These are phyloP conservation scores for Atlantisia rogersi DNA, from an alignment of 2,113 vertebrate species.

Conservation along the genomic window DNA sequence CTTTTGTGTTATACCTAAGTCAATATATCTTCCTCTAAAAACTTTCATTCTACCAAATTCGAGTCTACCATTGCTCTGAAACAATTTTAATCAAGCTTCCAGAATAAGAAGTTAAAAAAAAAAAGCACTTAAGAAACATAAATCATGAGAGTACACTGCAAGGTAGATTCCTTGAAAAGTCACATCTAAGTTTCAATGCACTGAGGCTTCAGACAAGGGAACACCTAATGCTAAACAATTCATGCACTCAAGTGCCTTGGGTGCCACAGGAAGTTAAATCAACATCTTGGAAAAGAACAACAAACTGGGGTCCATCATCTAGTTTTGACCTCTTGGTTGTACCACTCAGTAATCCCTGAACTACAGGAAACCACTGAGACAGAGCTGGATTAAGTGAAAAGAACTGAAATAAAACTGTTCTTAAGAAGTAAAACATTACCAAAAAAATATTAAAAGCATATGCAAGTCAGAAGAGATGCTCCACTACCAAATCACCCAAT, in stretches of 20 bases:
- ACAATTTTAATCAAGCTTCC: not conserved
- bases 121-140: not conserved
- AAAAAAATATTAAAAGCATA: not conserved
- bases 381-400: not conserved
- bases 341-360: not conserved
- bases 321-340: not conserved
- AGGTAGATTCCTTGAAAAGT: not conserved
- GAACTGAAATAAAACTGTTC: not conserved
- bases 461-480: not conserved
- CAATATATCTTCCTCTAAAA: not conserved
- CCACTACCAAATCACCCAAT: not conserved
- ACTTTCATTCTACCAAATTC: not conserved
- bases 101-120: not conserved
- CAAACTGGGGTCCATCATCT: not conserved
- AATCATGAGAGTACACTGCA: not conserved
- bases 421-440: not conserved
- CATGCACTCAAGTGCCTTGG: not conserved
- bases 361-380: not conserved
- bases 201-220: rapidly evolving
- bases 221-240: not conserved
- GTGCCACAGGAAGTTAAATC: not conserved
- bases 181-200: not conserved
- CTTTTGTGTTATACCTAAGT: not conserved
- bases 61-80: not conserved
- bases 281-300: not conserved